Base-by-base conservation (phyloP, 2,113 vertebrate genomes). In the Dipodomys spectabilis region DNA sequence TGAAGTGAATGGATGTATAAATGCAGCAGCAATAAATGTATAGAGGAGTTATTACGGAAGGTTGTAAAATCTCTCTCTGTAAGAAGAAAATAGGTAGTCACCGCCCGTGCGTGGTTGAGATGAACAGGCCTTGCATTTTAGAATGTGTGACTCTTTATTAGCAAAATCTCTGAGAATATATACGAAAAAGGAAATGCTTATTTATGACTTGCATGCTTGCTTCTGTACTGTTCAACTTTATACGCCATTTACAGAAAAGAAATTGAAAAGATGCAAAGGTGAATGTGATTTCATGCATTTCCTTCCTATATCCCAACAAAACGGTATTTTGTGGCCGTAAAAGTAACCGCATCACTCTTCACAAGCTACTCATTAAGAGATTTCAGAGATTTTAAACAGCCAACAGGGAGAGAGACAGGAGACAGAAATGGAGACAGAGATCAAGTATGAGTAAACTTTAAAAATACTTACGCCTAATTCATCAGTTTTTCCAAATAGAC, bases 1-100 rank as follows among this genome's bases (percentile, higher is more conserved):
- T 71, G 22, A 75, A 91, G 49, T 45, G 62, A 96, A 90, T 95
- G 74, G 85, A 73, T 69, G 15, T 39, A 60, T 75, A 86, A 78
- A 86, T 3, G 1, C 53, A 82, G 68, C 39, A 79, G 64, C 5
- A 0, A 82, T 92, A 71, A 94, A 79, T 80, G 65, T 77, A 90
- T 90, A 67, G 15, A 64, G 35, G 64, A 94, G 35, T 92, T 82
- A 82, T 30, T 64, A 87, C 62, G 32, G 44, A 80, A 77, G 45
- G 62, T 20, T 94, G 10, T 80, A 90, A 87, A 80, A 80, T 64
- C 2, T 64, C 32, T 87, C n/a, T 92, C 49, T 10, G 25, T 90
- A 71, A 85, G 27, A 79, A 85, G 69, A 74, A 94, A 64, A 86
- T 49, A 84, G 28, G 32, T 22, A 30, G 1, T 90, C 62, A 35